A percentile compares a stretch with the other conserved stretches of the same genome.
Evolutionary conservation across 2,113 vertebrate species (phyloP).

Genomic region (Mohoua ochrocephala): DNA sequence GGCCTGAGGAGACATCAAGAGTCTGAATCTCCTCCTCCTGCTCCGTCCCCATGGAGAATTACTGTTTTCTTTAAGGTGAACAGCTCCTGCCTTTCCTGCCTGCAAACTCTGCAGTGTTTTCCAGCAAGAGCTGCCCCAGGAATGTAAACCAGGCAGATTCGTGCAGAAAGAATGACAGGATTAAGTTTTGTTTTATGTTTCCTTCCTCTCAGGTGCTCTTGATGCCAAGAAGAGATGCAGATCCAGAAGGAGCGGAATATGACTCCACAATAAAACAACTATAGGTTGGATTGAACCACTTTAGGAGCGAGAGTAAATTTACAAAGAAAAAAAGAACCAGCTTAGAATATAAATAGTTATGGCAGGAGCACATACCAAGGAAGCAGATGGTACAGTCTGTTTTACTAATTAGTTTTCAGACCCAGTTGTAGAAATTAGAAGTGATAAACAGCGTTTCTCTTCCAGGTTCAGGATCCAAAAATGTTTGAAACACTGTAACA

Average conservation of each 20-base stretch:
- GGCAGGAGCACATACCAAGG: not conserved
- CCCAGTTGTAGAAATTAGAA: slow-evolving; percentile 20
- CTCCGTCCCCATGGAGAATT: not conserved
- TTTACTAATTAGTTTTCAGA: slow-evolving; percentile 43
- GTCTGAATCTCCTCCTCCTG: not conserved
- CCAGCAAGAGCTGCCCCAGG: not conserved
- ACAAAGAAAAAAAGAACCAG: not conserved
- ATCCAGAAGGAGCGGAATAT: not conserved
- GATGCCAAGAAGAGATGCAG: slow-evolving; percentile 12
- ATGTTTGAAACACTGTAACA: not conserved
- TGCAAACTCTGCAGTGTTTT: not conserved
- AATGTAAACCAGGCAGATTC: not conserved
- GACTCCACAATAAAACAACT: not conserved
- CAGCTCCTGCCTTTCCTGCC: not conserved
- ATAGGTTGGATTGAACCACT: not conserved
- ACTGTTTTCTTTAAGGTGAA: not conserved
- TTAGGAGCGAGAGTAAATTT: not conserved
- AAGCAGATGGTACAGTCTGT: slow-evolving; percentile 42
- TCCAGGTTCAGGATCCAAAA: not conserved
- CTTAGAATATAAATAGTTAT: slow-evolving; percentile 14
- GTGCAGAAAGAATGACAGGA: slow-evolving; percentile 12
- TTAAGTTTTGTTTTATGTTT: slow-evolving; percentile 17
- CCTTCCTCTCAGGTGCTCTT: slow-evolving; percentile 19
- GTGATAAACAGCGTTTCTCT: slow-evolving; percentile 23
- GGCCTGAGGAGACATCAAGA: not conserved